Percentiles rank a stretch among this genome's conserved stretches.
Evolutionary conservation across 92 coral and sea anemone species (phyloP).

Genomic region (Montipora capitata): DNA sequence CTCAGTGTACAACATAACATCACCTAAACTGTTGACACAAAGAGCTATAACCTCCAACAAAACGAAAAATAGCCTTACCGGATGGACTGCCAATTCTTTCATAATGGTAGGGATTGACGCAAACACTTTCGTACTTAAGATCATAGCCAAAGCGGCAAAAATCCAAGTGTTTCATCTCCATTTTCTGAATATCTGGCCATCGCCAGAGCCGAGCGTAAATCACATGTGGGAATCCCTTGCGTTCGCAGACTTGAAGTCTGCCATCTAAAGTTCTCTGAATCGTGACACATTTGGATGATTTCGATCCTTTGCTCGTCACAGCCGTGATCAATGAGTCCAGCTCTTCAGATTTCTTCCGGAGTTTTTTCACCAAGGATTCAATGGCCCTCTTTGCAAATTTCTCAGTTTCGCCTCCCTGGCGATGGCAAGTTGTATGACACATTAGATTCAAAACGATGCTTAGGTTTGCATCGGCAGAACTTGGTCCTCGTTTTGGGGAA

Average conservation of each 20-base stretch:
- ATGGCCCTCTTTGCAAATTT: slow-evolving; percentile 99
- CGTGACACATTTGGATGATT: slow-evolving; percentile 99
- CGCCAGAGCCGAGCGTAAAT: slow-evolving; percentile 99
- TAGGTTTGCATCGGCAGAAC: slow-evolving; percentile 98
- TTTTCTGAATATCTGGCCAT: slow-evolving; percentile 99
- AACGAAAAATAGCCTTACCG: slow-evolving; percentile 68
- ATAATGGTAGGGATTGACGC: slow-evolving; percentile 99
- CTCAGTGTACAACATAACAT: slow-evolving; percentile 35
- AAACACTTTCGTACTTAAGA: slow-evolving; percentile 98
- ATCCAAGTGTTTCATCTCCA: slow-evolving; percentile 99
- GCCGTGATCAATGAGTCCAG: slow-evolving; percentile 96
- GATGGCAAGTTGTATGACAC: slow-evolving; percentile 99
- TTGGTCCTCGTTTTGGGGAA: slow-evolving; percentile 96
- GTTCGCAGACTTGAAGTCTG: slow-evolving; percentile 99
- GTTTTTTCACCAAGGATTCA: slow-evolving; percentile 97
- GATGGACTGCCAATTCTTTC: slow-evolving; percentile 97
- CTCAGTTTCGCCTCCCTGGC: slow-evolving; percentile 99
- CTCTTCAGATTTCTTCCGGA: slow-evolving; percentile 98
- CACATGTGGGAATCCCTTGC: slow-evolving; percentile 99
- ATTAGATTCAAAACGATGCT: slow-evolving; percentile 96
- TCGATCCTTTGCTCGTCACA: slow-evolving; percentile 93
- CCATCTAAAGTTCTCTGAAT: slow-evolving; percentile 99
- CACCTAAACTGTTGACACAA: slow-evolving; percentile 45
- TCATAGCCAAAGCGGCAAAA: slow-evolving; percentile 99
- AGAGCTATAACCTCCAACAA: background rate